Evolutionary conservation across 2,888 invertebrate genomes (phyloP).

Genomic region (Agrilus biguttatus): DNA sequence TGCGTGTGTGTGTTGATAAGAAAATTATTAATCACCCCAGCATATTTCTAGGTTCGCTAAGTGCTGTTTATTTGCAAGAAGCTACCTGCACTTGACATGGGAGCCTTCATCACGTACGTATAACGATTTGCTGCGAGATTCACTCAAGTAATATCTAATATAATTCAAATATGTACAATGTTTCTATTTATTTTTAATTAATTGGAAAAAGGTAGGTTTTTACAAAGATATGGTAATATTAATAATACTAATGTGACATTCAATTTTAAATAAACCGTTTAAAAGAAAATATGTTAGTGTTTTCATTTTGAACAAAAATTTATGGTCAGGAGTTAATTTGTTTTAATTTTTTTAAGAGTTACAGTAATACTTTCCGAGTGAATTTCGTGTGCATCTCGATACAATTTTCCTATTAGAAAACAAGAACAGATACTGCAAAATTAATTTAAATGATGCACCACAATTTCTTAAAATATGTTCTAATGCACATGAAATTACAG

Average conservation of each 20-base stretch:
- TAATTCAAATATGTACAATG: background rate
- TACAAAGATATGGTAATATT: background rate
- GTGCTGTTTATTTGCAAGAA: conserved; percentile 30
- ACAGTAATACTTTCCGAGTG: conserved; percentile 10
- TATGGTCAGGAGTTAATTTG: background rate
- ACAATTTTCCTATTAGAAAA: conserved; percentile 8
- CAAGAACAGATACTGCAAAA: conserved; percentile 16
- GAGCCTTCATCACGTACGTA: conserved; percentile 33
- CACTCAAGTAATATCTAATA: conserved; percentile 6
- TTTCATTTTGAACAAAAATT: too few species aligned
- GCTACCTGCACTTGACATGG: conserved; percentile 23
- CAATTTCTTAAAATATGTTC: conserved; percentile 4
- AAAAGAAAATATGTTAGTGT: too few species aligned
- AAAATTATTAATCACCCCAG: conserved; percentile 48
- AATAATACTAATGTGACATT: background rate
- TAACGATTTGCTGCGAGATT: conserved; percentile 26
- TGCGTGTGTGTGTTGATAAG: conserved; percentile 34
- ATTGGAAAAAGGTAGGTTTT: background rate
- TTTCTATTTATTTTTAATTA: background rate
- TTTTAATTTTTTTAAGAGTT: conserved; percentile 4
- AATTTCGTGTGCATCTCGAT: conserved; percentile 18
- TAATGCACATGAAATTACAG: conserved; percentile 43
- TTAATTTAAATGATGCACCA: conserved; percentile 4
- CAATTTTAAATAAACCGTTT: too few species aligned
- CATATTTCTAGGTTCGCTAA: conserved; percentile 45